A percentile compares a stretch with the other conserved stretches of the same genome.
phyloP scores from a whole-genome alignment of 2,797 vertebrate genomes.

The Hoplostethus mediterraneus region DNA sequence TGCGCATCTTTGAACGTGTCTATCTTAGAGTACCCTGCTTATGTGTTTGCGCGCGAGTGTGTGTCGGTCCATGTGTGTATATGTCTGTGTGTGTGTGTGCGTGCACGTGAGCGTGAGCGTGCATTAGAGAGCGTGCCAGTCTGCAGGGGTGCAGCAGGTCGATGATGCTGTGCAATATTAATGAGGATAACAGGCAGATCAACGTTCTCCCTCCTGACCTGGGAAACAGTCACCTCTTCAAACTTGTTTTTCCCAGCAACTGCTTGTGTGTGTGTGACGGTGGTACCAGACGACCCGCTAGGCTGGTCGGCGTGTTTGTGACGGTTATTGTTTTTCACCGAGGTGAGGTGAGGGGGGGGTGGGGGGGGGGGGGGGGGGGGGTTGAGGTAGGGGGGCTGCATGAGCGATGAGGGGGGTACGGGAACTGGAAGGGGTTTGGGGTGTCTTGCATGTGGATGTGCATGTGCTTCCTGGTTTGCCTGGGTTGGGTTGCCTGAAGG shows the following conservation, averaged over 20 bases:
- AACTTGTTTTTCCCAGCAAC: constrained; percentile 30
- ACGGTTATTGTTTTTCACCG: background rate
- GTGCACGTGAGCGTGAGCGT: constrained; percentile 19
- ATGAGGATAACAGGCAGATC: constrained; percentile 73
- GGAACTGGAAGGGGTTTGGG: background rate
- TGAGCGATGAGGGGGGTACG: constrained; percentile 55
- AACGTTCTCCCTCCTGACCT: constrained; percentile 63
- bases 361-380: constrained; percentile 40
- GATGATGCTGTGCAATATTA: constrained; percentile 73
- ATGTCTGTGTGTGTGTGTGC: constrained; percentile 18
- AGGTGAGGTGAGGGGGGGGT: constrained; percentile 23
- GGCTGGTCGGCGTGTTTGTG: constrained; percentile 18
- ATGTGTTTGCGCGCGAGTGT: constrained; percentile 16
- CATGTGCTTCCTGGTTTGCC: constrained; percentile 70
- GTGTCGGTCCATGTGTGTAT: constrained; percentile 13
- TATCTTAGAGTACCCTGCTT: background rate
- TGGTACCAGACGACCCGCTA: constrained; percentile 68
- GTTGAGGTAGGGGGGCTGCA: constrained; percentile 71
- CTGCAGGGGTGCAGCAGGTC: constrained; percentile 52
- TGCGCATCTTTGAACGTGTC: background rate
- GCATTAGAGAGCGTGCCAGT: constrained; percentile 24
- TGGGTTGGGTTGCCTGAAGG: constrained; percentile 17
- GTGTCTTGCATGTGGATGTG: constrained; percentile 78
- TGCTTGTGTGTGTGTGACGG: constrained; percentile 75
- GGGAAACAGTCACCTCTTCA: constrained; percentile 47